phyloP scores from a whole-genome alignment of 2,113 vertebrate genomes.

The Sterna hirundo region DNA sequence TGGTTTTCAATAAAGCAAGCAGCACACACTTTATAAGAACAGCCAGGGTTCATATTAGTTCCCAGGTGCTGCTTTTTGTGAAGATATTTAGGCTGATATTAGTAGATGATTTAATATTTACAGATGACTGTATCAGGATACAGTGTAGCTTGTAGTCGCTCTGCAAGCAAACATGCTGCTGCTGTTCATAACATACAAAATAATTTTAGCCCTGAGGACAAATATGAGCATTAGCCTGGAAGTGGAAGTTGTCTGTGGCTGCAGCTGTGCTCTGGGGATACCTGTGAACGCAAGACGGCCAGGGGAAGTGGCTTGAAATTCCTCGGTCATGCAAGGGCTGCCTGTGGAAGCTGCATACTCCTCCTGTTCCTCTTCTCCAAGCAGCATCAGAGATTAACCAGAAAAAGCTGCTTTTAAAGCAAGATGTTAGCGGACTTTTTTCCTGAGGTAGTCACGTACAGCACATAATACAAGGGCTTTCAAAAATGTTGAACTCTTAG shows the following conservation, averaged over 20 bases:
- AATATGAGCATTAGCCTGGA: background rate
- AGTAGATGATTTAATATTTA: slow-evolving; percentile 2
- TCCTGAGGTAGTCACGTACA: background rate
- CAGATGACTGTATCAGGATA: background rate
- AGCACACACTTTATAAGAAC: background rate
- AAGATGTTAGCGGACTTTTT: background rate
- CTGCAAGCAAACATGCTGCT: background rate
- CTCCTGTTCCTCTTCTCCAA: background rate
- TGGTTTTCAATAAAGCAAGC: background rate
- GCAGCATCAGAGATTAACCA: background rate
- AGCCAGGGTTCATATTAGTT: background rate
- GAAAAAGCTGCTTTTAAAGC: background rate
- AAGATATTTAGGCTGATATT: background rate
- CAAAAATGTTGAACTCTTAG: background rate
- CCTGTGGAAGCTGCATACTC: background rate
- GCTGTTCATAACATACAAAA: background rate
- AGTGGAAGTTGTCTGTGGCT: background rate
- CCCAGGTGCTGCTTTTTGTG: background rate
- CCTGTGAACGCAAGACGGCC: accelerated
- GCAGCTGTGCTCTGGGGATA: background rate
- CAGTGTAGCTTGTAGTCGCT: background rate
- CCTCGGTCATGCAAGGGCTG: background rate
- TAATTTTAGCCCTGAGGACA: background rate
- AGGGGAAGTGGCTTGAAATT: background rate
- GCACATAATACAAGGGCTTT: background rate